Base-by-base conservation (phyloP, 2,113 vertebrate species). In the Garra rufa region DNA sequence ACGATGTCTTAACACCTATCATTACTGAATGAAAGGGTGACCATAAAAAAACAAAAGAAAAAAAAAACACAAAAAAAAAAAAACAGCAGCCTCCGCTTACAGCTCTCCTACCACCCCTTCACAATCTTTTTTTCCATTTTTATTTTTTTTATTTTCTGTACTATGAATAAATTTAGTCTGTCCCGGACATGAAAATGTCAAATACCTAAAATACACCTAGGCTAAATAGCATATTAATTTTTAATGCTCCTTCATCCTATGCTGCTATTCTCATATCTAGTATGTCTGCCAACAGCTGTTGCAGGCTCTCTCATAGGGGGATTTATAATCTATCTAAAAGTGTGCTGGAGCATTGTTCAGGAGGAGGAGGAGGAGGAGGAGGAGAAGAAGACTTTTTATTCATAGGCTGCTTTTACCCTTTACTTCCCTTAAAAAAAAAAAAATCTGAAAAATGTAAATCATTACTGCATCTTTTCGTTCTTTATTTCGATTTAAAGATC, bases 211-310 rank as follows among this genome's bases (percentile, higher is more conserved):
- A 95, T 95, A 95, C 95, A 95, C 94, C 94, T 94, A 95, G 93
- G 95, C 94, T 95, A 95, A 95, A 95, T 95, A 95, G 94, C 95
- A 92, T 95, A 95, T 95, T 93, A 95, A 95, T 95, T 94, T 95
- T 95, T 95, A 95, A 95, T 95, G 94, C 93, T 92, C 88, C 92
- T 92, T 95, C 94, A 95, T 95, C 94, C 93, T 94, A 94, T 95
- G 95, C 94, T 95, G 94, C 95, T 95, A 94, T 95, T 95, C 94
- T 95, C 95, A 95, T 95, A 95, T 95, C 95, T 94, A 92, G 92
- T 92, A 94, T 93, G 94, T 94, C 95, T 95, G 95, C 93, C 95
- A 94, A 95, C 94, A 95, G 94, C 94, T 95, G 95, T 95, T 95
- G 95, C 93, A 91, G 92, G 91, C 94, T 92, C 91, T 90, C 92